These are phyloP conservation scores for Andrena minutula DNA, from an alignment of 2,888 invertebrate genomes.

Conservation along the genomic window DNA sequence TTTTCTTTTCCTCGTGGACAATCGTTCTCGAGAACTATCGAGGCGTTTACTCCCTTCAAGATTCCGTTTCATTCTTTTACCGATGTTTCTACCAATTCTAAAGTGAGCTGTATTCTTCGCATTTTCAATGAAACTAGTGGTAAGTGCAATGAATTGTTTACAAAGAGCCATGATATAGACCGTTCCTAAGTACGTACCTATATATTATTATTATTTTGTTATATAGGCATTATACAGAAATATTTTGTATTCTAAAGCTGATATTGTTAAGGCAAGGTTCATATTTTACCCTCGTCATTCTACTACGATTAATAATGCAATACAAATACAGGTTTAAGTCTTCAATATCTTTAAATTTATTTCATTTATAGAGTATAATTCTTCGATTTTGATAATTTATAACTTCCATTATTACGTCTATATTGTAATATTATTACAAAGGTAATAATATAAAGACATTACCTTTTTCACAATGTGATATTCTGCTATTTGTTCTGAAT, in stretches of 20 bases:
- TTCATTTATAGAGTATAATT: too few species aligned
- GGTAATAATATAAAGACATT: too few species aligned
- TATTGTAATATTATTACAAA: too few species aligned
- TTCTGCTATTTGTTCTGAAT: too few species aligned
- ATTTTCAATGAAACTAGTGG: background rate
- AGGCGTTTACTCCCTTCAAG: constrained; percentile 60
- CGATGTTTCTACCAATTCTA: constrained; percentile 26
- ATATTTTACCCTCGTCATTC: background rate
- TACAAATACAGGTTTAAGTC: too few species aligned
- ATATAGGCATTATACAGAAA: background rate
- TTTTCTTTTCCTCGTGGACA: constrained; percentile 70
- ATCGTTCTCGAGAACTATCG: constrained; percentile 67
- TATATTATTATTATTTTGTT: background rate
- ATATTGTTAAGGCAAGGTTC: background rate
- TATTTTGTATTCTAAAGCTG: background rate
- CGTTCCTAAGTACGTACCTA: background rate
- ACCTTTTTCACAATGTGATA: too few species aligned
- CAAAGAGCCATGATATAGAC: background rate
- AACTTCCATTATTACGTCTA: too few species aligned
- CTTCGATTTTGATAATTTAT: too few species aligned
- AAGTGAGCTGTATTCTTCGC: constrained; percentile 11
- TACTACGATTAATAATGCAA: background rate
- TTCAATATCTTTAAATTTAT: background rate
- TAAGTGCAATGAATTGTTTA: background rate
- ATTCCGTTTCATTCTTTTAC: constrained; percentile 58